Percentiles rank a stretch among this genome's conserved stretches.
These are phyloP conservation scores for Gymnarchus niloticus DNA, from an alignment of 2,113 vertebrate species.

Conservation along the genomic window DNA sequence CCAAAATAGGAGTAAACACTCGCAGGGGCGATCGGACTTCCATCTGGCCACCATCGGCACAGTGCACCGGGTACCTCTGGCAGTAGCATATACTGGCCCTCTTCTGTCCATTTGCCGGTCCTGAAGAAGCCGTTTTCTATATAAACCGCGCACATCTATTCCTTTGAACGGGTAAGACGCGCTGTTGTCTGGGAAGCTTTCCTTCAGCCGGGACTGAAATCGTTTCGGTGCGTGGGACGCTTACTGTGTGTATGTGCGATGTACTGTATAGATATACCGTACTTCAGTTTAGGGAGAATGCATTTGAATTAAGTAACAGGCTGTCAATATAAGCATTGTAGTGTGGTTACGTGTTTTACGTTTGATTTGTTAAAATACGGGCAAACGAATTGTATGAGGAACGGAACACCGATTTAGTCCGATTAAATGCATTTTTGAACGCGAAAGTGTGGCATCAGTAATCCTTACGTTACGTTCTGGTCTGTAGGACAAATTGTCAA, in stretches of 20 bases:
- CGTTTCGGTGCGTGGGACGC: neutral
- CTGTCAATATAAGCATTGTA: neutral
- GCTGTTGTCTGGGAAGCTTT: constrained; percentile 8
- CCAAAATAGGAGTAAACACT: constrained; percentile 68
- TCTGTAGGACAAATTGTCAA: neutral
- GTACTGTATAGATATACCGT: too few relatives aligned
- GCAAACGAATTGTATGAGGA: neutral
- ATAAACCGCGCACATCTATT: neutral
- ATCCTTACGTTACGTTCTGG: too few relatives aligned
- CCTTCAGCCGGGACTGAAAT: neutral
- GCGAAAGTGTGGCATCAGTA: too few relatives aligned
- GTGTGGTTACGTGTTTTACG: neutral
- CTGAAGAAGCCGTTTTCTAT: neutral
- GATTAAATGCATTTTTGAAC: neutral
- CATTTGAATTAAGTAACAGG: neutral
- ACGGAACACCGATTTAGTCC: neutral
- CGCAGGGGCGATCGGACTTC: constrained; percentile 49
- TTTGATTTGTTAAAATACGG: neutral
- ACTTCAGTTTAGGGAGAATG: too few relatives aligned
- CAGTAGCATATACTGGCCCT: neutral
- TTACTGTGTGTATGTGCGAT: neutral
- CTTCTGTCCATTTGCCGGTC: neutral
- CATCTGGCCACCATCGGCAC: constrained; percentile 35
- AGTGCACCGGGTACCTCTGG: neutral
- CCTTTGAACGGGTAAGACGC: neutral